Evolutionary conservation across 2,113 vertebrate genomes (phyloP), one percentile per base, ranked within the genome.

Genomic region (Casuarius casuarius): DNA sequence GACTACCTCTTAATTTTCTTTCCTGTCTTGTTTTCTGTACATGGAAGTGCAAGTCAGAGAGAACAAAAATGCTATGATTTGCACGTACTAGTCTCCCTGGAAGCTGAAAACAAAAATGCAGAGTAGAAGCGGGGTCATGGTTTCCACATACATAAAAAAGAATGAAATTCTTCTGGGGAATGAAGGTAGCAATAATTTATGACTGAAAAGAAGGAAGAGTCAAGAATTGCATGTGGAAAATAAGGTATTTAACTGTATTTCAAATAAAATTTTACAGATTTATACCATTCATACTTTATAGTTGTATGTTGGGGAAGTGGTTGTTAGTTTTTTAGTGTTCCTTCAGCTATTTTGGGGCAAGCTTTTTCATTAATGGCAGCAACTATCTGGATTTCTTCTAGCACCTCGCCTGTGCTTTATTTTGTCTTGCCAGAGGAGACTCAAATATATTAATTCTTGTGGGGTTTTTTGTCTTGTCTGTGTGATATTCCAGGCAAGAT

Each of bases 401-500:
- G 20, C 33, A 79, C 18, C 23, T 89, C 48, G 28, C 56, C 59
- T 77, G 7, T 91, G n/a, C 29, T 28, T 76, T 73, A 72, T 59
- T 92, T 94, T 61, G 20, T 66, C 78, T 76, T 95, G 52, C 46
- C 78, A 62, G 75, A 62, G 21, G 12, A 91, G 89, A 76, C 12
- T 17, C 22, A 40, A 12, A 94, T 40, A 91, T 66, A 87, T 49
- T 66, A 87, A 73, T 91, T 95, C 77, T 75, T 76, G 56, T 10
- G 28, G 2, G 1, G 92, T 89, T 87, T 95, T 81, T 89, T 94
- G 58, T 79, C 81, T 89, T 95, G 66, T 79, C 58, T 89, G 8
- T 58, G 38, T 83, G 52, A 79, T 94, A 90, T 91, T 87, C 54
- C 52, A 90, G 89, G 72, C 35, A 94, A 52, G 58, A 84, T 73